A percentile compares a stretch with the other conserved stretches of the same genome.
Conservation (phyloP, 2,797 vertebrate species). For the Hyperoplus lanceolatus region DNA sequence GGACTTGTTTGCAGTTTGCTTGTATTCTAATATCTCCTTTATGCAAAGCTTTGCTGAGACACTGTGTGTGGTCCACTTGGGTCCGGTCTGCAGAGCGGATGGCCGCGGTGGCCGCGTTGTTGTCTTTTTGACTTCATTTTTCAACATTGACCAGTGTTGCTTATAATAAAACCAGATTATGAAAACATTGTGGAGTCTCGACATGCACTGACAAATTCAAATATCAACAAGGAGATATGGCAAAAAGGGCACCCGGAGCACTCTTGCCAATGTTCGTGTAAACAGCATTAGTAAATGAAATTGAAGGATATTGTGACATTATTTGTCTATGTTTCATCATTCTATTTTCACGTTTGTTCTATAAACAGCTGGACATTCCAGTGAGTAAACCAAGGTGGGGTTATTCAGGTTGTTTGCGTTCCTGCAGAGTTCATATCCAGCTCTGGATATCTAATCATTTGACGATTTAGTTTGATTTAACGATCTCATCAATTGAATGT, state of each 20-base stretch:
- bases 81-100: constrained; percentile 62
- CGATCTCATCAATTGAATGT: neutral
- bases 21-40: constrained; percentile 83
- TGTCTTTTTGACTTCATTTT: constrained; percentile 83
- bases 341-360: constrained; percentile 73
- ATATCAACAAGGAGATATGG: constrained; percentile 86
- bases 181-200: constrained; percentile 83
- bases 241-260: constrained; percentile 74
- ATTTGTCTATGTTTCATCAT: constrained; percentile 76
- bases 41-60: constrained; percentile 72
- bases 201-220: constrained; percentile 82
- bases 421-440: constrained; percentile 1
- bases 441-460: neutral
- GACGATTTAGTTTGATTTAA: neutral
- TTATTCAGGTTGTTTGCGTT: constrained; percentile 45
- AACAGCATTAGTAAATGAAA: constrained; percentile 72
- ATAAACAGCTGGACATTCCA: constrained; percentile 65
- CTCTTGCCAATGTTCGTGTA: constrained; percentile 69
- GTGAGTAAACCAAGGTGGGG: constrained; percentile 51
- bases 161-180: constrained; percentile 88
- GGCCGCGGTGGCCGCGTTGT: constrained; percentile 70
- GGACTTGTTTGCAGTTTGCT: constrained; percentile 78
- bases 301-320: constrained; percentile 67
- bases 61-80: constrained; percentile 85
- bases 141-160: constrained; percentile 82